Base-by-base conservation (phyloP, 1,140 invertebrate genomes). In the Lucilia sericata region DNA sequence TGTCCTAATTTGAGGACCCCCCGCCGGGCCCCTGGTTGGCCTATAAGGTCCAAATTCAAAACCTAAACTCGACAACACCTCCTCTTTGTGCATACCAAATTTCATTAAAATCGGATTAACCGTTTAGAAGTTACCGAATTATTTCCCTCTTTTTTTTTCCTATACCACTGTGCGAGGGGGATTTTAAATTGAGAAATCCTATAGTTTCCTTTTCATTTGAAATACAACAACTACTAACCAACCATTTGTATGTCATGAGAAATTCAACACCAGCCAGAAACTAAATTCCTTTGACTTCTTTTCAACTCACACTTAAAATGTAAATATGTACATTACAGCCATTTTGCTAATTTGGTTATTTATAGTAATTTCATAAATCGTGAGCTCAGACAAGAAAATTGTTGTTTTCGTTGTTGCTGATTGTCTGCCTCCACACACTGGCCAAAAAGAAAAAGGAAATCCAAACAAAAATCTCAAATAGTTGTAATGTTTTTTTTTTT, bases 321-420 rank as follows among this genome's bases (percentile, higher is more conserved):
- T 7, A 25, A 70, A 21, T 30, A 30, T 30, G 3, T 30, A 70
- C 12, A 60, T 47, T 82, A 65, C 81, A 60, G 81, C 55, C 25
- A 82, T 70, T 65, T 60, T 82, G 81, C 81, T 65, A 82, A 65
- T 70, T 82, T 82, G 51, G 60, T 87, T 88, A 89, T 88, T 89
- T 89, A 89, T 89, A 88, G 88, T 88, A 89, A 89, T 89, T 89
- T 89, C 87, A 89, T 89, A 89, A 89, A 89, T 89, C 88, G 87
- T 88, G 87, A 88, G 87, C 89, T 89, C 88, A 89, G 88, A 89
- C 88, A 88, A 89, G 42, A 87, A 89, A 86, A 88, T 87, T 87
- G 87, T 82, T 30, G 25, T 30, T 30, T 30, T 30, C 25, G 25
- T 30, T 30, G 25, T 30, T 30, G 25, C 3, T 30, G 25, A 30